Evolutionary conservation across 2,888 invertebrate genomes (phyloP), one percentile per base, ranked within the genome.

Genomic region (Cantharis rufa): DNA sequence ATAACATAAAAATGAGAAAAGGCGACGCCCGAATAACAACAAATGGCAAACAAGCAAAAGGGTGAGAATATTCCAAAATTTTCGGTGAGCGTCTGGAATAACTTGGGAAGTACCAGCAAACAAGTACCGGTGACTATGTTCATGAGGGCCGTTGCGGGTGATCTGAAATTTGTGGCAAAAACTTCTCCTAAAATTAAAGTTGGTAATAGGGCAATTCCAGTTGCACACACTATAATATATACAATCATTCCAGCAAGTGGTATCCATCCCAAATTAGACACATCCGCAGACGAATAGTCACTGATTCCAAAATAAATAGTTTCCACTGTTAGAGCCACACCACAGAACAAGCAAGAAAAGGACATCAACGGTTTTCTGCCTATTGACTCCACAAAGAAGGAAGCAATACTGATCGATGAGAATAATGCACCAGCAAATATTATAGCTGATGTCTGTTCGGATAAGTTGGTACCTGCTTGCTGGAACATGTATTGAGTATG

Each of bases 401-500:
- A 79, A 5, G 82, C 81, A n/a, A 80, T 75, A 9, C 79, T 68
- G 2, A 75, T 79, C 1, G 73, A 63, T 4, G 79, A 32, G 1
- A 79, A 68, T 24, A 82, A 76, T 15, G 80, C 69, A 7, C 82
- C 72, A 5, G 82, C 82, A 27, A 83, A 84, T 13, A 86, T 83
- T 64, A 86, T 86, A 3, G 86, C 81, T 1, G 86, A 85, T 5
- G 81, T 76, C 71, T 82, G 84, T 11, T 85, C 82, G 3, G 83
- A 83, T 2, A 87, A 76, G 68, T 83, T 80, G 13, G 84, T 85
- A 27, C 86, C 86, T 10, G 86, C 83, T 82, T 85, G 83, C 64
- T 83, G 80, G 73, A 88, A 88, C 72, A 88, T 85, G 32, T 82
- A 81, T 69, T 86, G 86, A 3, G 83, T 80, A 72, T 87, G 86